Conservation (phyloP, 1,140 invertebrate species). For the Condylostylus longicornis region DNA sequence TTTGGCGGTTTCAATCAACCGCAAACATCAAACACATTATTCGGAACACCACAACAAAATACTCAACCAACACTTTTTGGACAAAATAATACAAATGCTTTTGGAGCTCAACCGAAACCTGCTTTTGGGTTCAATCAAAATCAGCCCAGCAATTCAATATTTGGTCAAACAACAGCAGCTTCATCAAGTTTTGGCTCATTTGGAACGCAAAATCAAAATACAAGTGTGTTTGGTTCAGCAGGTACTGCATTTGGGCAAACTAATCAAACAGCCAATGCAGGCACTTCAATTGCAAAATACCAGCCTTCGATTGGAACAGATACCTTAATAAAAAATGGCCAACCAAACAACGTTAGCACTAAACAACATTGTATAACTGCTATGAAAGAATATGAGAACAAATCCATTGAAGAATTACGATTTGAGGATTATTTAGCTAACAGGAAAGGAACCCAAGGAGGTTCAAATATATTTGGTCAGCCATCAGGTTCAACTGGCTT, state of each 20-base stretch:
- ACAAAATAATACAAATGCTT: slow-evolving; percentile 36
- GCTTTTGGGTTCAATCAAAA: slow-evolving; percentile 39
- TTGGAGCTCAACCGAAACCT: slow-evolving; percentile 44
- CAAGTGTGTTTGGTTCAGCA: slow-evolving; percentile 43
- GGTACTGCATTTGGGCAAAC: slow-evolving; percentile 26
- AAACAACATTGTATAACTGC: slow-evolving; percentile 90
- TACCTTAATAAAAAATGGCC: slow-evolving; percentile 77
- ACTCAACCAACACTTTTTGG: slow-evolving; percentile 37
- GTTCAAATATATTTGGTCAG: slow-evolving; percentile 10
- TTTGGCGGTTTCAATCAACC: slow-evolving; percentile 29
- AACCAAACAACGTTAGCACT: slow-evolving; percentile 68
- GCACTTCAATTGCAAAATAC: slow-evolving; percentile 71
- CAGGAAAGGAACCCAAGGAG: slow-evolving; percentile 53
- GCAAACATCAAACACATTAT: slow-evolving; percentile 13
- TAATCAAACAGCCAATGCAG: slow-evolving; percentile 35
- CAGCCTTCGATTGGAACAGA: slow-evolving; percentile 73
- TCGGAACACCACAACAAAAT: slow-evolving; percentile 1
- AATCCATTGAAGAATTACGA: slow-evolving; percentile 85
- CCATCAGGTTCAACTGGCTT: slow-evolving; percentile 23
- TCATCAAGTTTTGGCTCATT: slow-evolving; percentile 38
- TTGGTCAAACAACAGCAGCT: slow-evolving; percentile 37
- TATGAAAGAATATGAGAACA: slow-evolving; percentile 94
- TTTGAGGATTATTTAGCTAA: slow-evolving; percentile 85
- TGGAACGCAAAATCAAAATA: slow-evolving; percentile 39
- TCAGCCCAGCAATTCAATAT: slow-evolving; percentile 36